A percentile compares a stretch with the other conserved stretches of the same genome.
Conservation (phyloP, 2,797 vertebrate species). For the Ptychobarbus kaznakovi region DNA sequence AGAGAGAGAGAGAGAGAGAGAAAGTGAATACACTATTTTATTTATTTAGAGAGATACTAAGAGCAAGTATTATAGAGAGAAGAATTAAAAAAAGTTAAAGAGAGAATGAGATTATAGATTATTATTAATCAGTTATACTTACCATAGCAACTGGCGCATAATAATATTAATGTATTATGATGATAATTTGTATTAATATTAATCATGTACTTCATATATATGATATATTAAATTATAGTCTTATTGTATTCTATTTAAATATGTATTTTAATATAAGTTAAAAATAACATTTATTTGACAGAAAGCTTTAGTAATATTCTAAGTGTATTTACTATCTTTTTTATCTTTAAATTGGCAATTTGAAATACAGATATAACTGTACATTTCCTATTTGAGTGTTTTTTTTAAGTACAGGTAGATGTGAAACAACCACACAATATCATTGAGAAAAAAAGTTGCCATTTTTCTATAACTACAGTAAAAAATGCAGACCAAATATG, state of each 20-base stretch:
- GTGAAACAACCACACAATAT: background rate
- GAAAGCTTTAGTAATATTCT: background rate
- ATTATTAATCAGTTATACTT: too few species aligned
- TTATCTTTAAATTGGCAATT: background rate
- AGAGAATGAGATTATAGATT: too few species aligned
- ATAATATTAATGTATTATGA: too few species aligned
- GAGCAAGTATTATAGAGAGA: too few species aligned
- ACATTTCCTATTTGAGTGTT: background rate
- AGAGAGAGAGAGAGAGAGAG: too few species aligned
- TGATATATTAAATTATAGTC: background rate
- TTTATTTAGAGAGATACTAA: background rate
- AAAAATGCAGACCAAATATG: background rate
- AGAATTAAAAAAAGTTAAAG: too few species aligned
- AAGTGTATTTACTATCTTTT: background rate
- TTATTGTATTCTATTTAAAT: background rate
- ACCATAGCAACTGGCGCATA: too few species aligned
- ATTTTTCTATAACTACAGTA: background rate
- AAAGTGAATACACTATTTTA: background rate
- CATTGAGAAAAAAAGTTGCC: background rate
- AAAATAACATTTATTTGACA: background rate
- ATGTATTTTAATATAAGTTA: background rate
- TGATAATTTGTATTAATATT: too few species aligned
- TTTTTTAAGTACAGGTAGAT: background rate
- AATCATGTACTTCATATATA: background rate
- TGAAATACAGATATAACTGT: background rate